A percentile compares a stretch with the other conserved stretches of the same genome.
Conservation (phyloP, 2,797 vertebrate species). For the Cygnus olor region DNA sequence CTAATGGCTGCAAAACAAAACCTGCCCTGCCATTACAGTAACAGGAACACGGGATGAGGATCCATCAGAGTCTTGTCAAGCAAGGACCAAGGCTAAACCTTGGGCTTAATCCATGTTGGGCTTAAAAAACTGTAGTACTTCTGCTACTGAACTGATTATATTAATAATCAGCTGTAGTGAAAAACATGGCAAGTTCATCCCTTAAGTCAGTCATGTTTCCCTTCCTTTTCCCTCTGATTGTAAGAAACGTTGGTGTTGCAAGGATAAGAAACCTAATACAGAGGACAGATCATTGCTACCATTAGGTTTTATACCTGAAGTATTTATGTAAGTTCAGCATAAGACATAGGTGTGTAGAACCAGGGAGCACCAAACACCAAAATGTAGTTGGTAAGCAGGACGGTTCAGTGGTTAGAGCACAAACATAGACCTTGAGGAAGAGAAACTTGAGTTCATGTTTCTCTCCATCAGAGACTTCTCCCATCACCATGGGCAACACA, state of each 20-base stretch:
- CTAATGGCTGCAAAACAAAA: neutral
- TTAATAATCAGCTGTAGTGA: slow-evolving; percentile 20
- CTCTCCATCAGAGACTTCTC: neutral
- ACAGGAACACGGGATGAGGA: neutral
- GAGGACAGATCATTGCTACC: neutral
- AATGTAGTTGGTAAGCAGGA: neutral
- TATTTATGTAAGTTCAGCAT: neutral
- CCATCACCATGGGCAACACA: neutral
- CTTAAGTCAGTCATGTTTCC: neutral
- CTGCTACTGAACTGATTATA: neutral
- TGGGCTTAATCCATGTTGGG: neutral
- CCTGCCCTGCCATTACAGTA: neutral
- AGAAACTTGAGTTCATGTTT: neutral
- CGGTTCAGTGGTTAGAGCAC: neutral
- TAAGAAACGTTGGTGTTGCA: neutral
- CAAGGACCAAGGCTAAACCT: slow-evolving; percentile 19
- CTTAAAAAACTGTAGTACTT: neutral
- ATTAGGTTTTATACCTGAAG: neutral
- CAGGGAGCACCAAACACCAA: neutral
- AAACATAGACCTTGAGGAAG: slow-evolving; percentile 6
- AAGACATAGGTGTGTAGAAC: neutral
- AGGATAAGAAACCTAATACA: neutral
- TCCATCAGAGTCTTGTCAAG: slow-evolving; percentile 6
- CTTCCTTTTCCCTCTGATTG: slow-evolving; percentile 5
- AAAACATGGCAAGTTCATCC: slow-evolving; percentile 21